phyloP scores from a whole-genome alignment of 2,113 vertebrate species.

The Antidorcas marsupialis region DNA sequence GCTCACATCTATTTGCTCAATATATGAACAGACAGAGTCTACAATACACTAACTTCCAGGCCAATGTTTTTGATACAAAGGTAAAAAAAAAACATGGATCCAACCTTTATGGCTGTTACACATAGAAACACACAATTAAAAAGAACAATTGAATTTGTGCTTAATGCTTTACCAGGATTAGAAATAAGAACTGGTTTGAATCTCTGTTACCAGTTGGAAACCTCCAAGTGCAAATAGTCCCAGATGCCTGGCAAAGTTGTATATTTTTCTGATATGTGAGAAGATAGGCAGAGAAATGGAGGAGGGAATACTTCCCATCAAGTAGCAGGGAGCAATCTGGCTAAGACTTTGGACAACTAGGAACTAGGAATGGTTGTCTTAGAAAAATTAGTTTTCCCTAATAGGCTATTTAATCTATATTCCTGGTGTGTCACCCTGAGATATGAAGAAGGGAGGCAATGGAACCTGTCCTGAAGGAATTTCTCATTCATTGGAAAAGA shows the following conservation, averaged over 20 bases:
- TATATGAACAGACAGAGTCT: neutral
- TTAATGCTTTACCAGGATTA: neutral
- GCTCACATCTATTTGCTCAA: neutral
- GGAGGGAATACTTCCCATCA: neutral
- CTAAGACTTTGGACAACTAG: neutral
- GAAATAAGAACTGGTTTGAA: neutral
- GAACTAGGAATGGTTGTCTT: neutral
- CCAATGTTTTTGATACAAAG: neutral
- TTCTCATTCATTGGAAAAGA: neutral
- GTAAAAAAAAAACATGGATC: neutral
- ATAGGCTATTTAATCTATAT: neutral
- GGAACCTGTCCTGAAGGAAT: neutral
- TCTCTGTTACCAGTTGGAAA: neutral
- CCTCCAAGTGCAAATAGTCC: neutral
- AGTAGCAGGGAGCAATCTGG: neutral
- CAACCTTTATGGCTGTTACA: neutral
- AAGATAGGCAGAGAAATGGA: neutral
- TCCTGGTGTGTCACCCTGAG: neutral
- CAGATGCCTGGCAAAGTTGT: neutral
- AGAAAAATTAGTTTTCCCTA: neutral
- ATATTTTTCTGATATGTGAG: neutral
- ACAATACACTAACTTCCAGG: neutral
- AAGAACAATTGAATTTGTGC: neutral
- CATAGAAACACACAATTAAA: neutral
- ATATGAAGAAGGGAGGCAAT: neutral